Evolutionary conservation across 2,113 vertebrate genomes (phyloP).

Genomic region (Coptodon rendalli): DNA sequence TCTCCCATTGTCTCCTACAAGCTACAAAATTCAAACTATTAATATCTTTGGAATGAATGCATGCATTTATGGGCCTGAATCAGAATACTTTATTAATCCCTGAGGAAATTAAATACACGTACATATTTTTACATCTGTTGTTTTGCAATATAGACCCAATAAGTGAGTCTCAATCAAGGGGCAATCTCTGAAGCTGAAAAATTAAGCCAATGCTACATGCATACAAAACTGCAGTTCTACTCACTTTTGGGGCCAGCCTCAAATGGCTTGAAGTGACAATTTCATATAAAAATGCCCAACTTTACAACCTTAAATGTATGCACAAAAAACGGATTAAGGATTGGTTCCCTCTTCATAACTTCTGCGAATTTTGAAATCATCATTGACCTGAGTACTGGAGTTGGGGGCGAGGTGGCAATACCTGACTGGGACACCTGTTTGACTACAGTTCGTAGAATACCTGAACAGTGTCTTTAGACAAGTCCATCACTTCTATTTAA

Average conservation of each 20-base stretch:
- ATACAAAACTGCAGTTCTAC: background rate
- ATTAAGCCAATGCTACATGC: background rate
- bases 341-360: background rate
- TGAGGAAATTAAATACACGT: background rate
- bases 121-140: background rate
- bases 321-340: background rate
- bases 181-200: background rate
- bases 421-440: background rate
- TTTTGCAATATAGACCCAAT: background rate
- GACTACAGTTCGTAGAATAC: background rate
- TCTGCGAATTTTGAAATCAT: background rate
- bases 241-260: background rate
- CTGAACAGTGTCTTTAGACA: background rate
- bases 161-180: background rate
- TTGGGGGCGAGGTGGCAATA: background rate
- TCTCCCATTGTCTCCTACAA: background rate
- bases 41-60: background rate
- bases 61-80: background rate
- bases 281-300: background rate
- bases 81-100: background rate
- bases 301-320: background rate
- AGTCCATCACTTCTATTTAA: background rate
- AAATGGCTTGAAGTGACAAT: background rate
- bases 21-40: background rate
- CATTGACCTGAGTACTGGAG: background rate